A percentile compares a stretch with the other conserved stretches of the same genome.
Evolutionary conservation across 2,888 invertebrate species (phyloP).

Genomic region (Patella pellucida): DNA sequence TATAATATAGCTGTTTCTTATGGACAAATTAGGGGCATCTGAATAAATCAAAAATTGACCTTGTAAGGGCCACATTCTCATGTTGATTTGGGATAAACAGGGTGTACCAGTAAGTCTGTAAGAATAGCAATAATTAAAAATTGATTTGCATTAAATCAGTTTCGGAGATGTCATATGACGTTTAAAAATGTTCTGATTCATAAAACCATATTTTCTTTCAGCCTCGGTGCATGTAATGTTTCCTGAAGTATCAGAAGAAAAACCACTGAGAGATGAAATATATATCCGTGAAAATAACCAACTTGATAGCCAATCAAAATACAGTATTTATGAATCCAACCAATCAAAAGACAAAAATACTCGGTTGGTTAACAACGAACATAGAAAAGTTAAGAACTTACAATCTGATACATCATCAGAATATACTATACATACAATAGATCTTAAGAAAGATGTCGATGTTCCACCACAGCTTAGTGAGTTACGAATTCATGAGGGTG

Average conservation of each 20-base stretch:
- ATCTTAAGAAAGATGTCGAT: slow-evolving; percentile 14
- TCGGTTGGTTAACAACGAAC: slow-evolving; percentile 3
- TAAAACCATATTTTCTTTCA: not conserved
- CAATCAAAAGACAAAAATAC: slow-evolving; percentile 20
- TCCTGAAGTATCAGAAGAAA: not conserved
- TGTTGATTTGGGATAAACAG: no score
- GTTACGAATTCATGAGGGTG: not conserved
- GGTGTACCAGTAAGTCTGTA: no score
- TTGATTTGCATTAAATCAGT: no score
- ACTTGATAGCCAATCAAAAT: slow-evolving; percentile 2
- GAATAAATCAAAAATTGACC: no score
- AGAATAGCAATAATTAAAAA: no score
- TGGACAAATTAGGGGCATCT: no score
- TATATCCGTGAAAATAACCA: not conserved
- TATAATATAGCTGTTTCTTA: no score
- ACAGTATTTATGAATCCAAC: slow-evolving; percentile 13
- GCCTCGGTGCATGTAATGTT: not conserved
- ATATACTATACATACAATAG: slow-evolving; percentile 19
- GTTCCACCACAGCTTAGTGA: not conserved
- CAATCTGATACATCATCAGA: not conserved
- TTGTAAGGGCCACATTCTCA: no score
- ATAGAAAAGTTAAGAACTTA: slow-evolving; percentile 22
- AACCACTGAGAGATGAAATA: not conserved
- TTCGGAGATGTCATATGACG: no score
- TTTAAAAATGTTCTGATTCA: no score